Evolutionary conservation across 1,140 invertebrate genomes (phyloP).

Genomic region (Pomacea maculata): DNA sequence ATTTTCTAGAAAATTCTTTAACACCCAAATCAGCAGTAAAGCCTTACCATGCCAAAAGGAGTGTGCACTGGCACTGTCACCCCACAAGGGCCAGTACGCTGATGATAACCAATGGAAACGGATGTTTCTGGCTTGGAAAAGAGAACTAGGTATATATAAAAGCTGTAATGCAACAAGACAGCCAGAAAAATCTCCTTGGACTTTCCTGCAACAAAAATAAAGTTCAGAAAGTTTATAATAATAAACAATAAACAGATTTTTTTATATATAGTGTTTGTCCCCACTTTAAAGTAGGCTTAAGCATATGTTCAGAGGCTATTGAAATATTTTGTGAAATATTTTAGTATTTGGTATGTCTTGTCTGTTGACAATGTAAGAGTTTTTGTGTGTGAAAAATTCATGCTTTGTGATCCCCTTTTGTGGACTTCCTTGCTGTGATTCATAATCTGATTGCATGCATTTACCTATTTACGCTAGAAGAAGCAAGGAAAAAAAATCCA

Average conservation of each 20-base stretch:
- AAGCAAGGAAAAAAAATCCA: too few species aligned
- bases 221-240: background rate
- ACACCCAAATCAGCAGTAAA: background rate
- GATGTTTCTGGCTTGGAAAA: constrained; percentile 76
- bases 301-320: background rate
- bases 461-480: too few species aligned
- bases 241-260: background rate
- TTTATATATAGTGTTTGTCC: too few species aligned
- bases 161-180: constrained; percentile 67
- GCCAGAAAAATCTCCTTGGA: constrained; percentile 51
- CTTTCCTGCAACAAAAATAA: constrained; percentile 6
- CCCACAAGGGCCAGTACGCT: constrained; percentile 79
- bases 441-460: too few species aligned
- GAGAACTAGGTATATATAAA: constrained; percentile 68
- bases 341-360: background rate
- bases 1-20: too few species aligned
- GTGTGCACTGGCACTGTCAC: constrained; percentile 71
- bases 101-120: constrained; percentile 76
- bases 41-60: constrained; percentile 74
- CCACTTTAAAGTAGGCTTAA: too few species aligned
- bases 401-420: too few species aligned
- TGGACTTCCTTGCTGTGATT: too few species aligned
- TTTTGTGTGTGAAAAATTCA: too few species aligned
- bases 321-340: background rate
- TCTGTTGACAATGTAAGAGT: too few species aligned